phyloP scores from a whole-genome alignment of 2,888 invertebrate species.

The Mechanitis mazaeus region DNA sequence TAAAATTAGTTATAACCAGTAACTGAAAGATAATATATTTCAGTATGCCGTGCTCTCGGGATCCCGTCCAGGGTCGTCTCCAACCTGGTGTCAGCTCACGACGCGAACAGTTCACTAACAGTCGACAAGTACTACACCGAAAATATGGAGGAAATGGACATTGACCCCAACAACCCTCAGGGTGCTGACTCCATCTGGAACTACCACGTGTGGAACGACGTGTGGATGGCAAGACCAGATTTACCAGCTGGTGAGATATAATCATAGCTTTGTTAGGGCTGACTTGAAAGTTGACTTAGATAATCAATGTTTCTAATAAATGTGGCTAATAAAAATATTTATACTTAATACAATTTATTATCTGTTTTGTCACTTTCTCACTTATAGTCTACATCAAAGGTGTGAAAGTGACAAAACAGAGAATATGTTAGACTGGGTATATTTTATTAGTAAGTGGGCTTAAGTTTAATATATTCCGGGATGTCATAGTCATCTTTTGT shows the following conservation, averaged over 20 bases:
- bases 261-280: too few relatives aligned
- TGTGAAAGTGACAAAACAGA: too few relatives aligned
- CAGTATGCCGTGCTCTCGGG: conserved; percentile 87
- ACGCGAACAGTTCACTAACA: conserved; percentile 85
- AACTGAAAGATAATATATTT: conserved; percentile 8
- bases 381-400: too few relatives aligned
- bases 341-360: too few relatives aligned
- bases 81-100: conserved; percentile 90
- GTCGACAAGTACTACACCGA: conserved; percentile 86
- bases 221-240: conserved; percentile 90
- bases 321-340: too few relatives aligned
- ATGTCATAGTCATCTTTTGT: too few relatives aligned
- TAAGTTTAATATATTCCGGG: too few relatives aligned
- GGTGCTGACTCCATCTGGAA: conserved; percentile 90
- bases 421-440: too few relatives aligned
- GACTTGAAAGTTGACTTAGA: too few relatives aligned
- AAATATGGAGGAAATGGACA: conserved; percentile 79
- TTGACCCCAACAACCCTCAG: conserved; percentile 80
- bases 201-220: conserved; percentile 93
- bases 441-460: too few relatives aligned
- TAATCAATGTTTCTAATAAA: too few relatives aligned
- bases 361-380: too few relatives aligned
- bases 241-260: conserved; percentile 74
- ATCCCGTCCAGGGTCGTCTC: conserved; percentile 88
- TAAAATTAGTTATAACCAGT: neutral